phyloP scores from a whole-genome alignment of 1,140 invertebrate species.

The Sycophaga agraensis region DNA sequence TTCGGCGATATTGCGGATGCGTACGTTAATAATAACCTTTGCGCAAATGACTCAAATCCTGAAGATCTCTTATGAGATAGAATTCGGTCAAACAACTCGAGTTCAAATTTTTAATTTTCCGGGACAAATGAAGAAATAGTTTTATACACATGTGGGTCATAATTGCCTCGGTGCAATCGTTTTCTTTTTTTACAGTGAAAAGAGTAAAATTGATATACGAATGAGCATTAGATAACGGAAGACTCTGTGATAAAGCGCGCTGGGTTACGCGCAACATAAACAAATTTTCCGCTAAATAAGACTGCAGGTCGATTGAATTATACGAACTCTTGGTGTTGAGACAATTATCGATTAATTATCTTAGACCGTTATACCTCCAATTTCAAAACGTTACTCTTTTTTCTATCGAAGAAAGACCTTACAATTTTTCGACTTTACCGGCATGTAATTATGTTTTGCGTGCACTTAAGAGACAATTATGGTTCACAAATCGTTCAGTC shows the following conservation, averaged over 20 bases:
- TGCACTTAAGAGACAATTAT: not conserved
- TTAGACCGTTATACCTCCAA: not conserved
- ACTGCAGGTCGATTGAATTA: not conserved
- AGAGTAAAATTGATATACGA: too few species aligned
- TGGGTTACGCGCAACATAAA: constrained; percentile 22
- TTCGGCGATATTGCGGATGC: not conserved
- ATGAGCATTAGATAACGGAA: constrained; percentile 10
- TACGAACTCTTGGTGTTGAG: not conserved
- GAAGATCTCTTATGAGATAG: constrained; percentile 7
- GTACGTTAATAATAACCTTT: too few species aligned
- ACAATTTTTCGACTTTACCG: not conserved
- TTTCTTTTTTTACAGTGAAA: not conserved
- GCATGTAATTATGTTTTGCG: not conserved
- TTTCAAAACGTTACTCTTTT: too few species aligned
- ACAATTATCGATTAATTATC: not conserved
- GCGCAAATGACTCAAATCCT: not conserved
- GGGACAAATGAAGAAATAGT: not conserved
- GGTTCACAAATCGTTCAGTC: not conserved
- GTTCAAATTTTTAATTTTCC: not conserved
- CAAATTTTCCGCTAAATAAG: constrained; percentile 13
- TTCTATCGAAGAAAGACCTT: too few species aligned
- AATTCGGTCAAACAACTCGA: not conserved
- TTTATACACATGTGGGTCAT: not conserved
- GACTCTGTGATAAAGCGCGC: constrained; percentile 31
- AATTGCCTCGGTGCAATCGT: constrained; percentile 17